Evolutionary conservation across 2,797 vertebrate species (phyloP).

Genomic region (Phoeniculus purpureus): DNA sequence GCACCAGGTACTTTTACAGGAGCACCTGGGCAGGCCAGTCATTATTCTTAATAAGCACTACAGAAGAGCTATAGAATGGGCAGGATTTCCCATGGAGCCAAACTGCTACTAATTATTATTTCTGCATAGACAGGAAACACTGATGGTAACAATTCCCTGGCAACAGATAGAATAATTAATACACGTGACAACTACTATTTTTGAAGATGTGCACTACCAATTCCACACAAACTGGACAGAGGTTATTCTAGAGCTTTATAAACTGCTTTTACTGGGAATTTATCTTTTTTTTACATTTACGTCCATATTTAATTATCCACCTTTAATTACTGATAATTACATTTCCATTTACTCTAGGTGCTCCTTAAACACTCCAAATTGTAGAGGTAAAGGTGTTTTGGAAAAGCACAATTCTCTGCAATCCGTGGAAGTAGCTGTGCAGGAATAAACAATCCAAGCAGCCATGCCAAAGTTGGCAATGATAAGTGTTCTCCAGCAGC

Average conservation of each 20-base stretch:
- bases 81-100: constrained; percentile 3
- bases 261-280: not conserved
- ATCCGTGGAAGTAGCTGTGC: not conserved
- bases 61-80: not conserved
- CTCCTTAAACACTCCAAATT: not conserved
- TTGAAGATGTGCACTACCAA: not conserved
- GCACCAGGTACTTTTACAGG: not conserved
- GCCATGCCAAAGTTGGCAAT: not conserved
- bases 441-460: not conserved
- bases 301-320: not conserved
- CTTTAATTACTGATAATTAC: constrained; percentile 10
- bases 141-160: not conserved
- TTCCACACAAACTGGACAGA: not conserved
- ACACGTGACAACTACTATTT: constrained; percentile 19
- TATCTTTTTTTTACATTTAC: not conserved
- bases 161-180: constrained; percentile 32
- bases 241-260: not conserved
- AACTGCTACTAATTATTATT: constrained; percentile 46
- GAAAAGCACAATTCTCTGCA: not conserved
- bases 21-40: not conserved
- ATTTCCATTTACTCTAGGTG: not conserved
- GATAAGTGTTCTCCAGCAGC: not conserved
- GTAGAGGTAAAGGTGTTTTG: not conserved
- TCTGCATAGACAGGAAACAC: constrained; percentile 29
- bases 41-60: not conserved